phyloP scores from a whole-genome alignment of 2,888 invertebrate genomes.

The Patella pellucida region DNA sequence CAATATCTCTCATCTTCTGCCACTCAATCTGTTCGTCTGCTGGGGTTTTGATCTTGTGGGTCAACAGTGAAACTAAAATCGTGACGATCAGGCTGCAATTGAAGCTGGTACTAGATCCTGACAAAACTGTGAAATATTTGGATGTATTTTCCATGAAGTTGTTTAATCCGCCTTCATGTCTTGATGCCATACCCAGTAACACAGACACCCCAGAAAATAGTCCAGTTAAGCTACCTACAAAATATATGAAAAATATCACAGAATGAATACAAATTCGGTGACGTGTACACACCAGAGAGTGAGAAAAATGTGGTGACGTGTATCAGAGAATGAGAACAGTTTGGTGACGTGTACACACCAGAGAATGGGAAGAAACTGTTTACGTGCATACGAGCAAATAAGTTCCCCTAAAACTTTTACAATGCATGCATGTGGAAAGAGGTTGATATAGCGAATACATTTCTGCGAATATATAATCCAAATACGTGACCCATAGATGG shows the following conservation, averaged over 20 bases:
- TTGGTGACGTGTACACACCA: too few species aligned
- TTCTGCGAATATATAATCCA: too few species aligned
- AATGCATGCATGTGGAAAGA: too few species aligned
- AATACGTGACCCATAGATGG: too few species aligned
- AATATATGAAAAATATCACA: background rate
- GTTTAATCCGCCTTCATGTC: conserved; percentile 48
- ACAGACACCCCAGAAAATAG: conserved; percentile 47
- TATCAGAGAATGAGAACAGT: too few species aligned
- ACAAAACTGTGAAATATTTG: conserved; percentile 51
- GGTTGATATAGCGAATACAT: too few species aligned
- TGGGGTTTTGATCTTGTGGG: conserved; percentile 41
- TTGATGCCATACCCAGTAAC: conserved; percentile 46
- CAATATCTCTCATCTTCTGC: conserved; percentile 53
- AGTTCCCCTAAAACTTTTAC: too few species aligned
- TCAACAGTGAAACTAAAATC: conserved; percentile 55
- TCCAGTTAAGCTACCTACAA: conserved; percentile 53
- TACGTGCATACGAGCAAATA: too few species aligned
- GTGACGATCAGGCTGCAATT: conserved; percentile 50
- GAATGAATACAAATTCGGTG: too few species aligned
- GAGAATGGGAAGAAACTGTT: too few species aligned
- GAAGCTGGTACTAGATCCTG: conserved; percentile 53
- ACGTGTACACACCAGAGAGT: too few species aligned
- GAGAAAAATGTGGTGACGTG: too few species aligned
- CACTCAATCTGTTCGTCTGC: conserved; percentile 47
- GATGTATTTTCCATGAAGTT: conserved; percentile 52